Base-by-base conservation (phyloP, 2,888 invertebrate genomes). In the Seladonia tumulorum region DNA sequence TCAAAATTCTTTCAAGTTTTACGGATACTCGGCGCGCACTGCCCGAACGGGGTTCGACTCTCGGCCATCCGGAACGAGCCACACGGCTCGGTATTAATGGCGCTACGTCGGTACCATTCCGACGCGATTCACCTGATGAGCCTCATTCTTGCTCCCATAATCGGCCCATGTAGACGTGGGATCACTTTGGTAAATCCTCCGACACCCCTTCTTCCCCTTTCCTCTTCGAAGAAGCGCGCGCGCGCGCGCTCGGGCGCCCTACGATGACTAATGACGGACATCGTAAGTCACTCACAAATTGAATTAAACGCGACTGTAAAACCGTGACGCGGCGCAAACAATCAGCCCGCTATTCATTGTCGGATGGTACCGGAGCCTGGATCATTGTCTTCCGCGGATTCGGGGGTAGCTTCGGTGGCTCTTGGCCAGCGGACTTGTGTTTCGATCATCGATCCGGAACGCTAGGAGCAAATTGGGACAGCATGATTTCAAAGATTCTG, bases 281-380 rank as follows among this genome's bases (percentile, higher is more conserved):
- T 85, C 90, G 89, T 87, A 90, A 90, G 88, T 89, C 90, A 84
- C 89, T 91, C 89, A 89, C 89, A 91, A 93, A 93, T 91, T 93
- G 93, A 93, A 93, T 93, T 93, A 92, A 91, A 89, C 90, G 90
- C 88, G 88, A 89, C 86, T 92, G 90, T 88, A 89, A 92, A 91
- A 92, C 89, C 91, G 90, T 93, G 92, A 93, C 92, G 91, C 85
- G 87, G 91, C 85, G 90, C 90, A 88, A 90, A 92, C 91, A 91
- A 92, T 92, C 91, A 92, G 78, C 22, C 88, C 87, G 87, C 92
- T 89, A 93, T 92, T 93, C 92, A 92, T 88, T 88, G 90, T 88
- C 86, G 71, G 80, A 70, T 73, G 72, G 39, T 71, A 63, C 79
- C 63, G 63, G 57, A 78, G 79, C 42, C 77, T 53, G 73, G 81